phyloP scores from a whole-genome alignment of 2,113 vertebrate species.

The Callocephalon fimbriatum region DNA sequence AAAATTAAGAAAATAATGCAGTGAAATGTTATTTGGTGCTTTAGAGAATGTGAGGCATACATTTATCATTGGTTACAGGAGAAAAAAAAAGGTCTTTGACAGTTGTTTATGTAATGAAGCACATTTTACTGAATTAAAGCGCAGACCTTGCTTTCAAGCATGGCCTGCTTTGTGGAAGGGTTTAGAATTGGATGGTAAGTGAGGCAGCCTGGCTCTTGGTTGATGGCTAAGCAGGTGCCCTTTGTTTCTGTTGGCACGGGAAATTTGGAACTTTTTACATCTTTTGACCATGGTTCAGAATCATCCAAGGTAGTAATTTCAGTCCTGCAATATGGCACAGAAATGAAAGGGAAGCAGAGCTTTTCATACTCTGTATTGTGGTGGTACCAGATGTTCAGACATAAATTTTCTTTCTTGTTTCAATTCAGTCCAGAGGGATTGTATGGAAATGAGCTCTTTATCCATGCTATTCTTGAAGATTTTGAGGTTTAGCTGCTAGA shows the following conservation, averaged over 20 bases:
- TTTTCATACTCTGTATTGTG: neutral
- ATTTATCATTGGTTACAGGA: neutral
- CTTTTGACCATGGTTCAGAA: neutral
- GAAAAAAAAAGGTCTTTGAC: neutral
- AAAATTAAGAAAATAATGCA: neutral
- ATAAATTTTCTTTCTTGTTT: neutral
- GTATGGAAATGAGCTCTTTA: constrained; percentile 1
- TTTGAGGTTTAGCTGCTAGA: neutral
- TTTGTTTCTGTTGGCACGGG: neutral
- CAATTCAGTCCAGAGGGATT: neutral
- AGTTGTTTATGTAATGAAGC: neutral
- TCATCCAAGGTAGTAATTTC: neutral
- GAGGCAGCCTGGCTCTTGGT: neutral
- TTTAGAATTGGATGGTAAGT: neutral
- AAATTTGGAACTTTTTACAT: neutral
- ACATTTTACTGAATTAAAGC: neutral
- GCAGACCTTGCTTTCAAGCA: neutral
- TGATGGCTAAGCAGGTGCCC: neutral
- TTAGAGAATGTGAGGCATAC: neutral
- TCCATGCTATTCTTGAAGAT: neutral
- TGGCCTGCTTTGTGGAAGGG: neutral
- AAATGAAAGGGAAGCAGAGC: neutral
- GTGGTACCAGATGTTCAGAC: neutral
- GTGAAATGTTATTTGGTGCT: neutral
- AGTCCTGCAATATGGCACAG: neutral